phyloP scores from a whole-genome alignment of 2,888 invertebrate species.

The Stramonita haemastoma region DNA sequence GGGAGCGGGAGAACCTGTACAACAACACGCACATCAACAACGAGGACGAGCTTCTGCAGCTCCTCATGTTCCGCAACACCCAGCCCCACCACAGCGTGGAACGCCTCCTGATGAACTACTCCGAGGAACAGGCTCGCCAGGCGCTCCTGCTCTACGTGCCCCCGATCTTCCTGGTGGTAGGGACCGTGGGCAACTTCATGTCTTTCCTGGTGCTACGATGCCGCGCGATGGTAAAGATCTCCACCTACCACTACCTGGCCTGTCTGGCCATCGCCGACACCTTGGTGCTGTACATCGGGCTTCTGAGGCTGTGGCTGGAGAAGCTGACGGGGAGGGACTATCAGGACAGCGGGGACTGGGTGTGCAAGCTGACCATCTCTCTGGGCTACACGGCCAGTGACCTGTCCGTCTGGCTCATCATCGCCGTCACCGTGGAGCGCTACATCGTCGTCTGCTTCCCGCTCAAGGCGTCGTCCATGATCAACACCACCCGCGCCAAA shows the following conservation, averaged over 20 bases:
- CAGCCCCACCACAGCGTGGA: conserved; percentile 43
- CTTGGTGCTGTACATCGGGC: conserved; percentile 71
- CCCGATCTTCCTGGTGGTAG: conserved; percentile 71
- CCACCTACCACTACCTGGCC: conserved; percentile 74
- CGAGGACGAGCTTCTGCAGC: conserved; percentile 17
- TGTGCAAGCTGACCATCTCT: conserved; percentile 70
- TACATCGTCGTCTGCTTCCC: conserved; percentile 74
- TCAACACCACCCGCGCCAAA: conserved; percentile 66
- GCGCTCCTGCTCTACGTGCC: conserved; percentile 68
- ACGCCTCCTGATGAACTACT: conserved; percentile 45
- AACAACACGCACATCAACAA: conserved; percentile 15
- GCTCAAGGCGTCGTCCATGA: conserved; percentile 68
- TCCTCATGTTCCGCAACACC: conserved; percentile 35
- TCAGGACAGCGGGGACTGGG: conserved; percentile 62
- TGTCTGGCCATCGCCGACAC: conserved; percentile 74
- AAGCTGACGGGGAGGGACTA: conserved; percentile 67
- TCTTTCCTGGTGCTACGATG: conserved; percentile 71
- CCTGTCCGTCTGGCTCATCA: conserved; percentile 75
- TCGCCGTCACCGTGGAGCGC: conserved; percentile 74
- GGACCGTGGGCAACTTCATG: conserved; percentile 74
- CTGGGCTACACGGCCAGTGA: conserved; percentile 71
- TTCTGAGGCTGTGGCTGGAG: conserved; percentile 72
- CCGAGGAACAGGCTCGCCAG: conserved; percentile 59
- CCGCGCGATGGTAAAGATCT: conserved; percentile 71
- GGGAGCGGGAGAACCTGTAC: conserved; percentile 14